Conservation (phyloP, 2,113 vertebrate genomes). For the Talpa occidentalis region DNA sequence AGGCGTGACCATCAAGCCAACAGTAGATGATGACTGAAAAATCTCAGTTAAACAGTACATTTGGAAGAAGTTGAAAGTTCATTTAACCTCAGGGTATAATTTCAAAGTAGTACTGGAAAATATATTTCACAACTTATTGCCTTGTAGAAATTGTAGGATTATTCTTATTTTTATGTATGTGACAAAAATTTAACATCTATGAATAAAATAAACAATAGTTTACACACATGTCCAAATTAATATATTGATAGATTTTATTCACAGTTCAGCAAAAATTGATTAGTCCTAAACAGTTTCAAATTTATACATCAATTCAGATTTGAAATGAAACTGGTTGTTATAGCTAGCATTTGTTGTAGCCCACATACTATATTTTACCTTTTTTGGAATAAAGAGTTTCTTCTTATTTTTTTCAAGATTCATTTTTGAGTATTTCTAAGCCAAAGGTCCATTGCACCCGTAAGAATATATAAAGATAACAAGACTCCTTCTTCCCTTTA, state of each 20-base stretch:
- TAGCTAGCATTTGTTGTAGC: slow-evolving; percentile 79
- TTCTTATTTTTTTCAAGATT: slow-evolving; percentile 83
- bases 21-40: slow-evolving; percentile 97
- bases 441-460: slow-evolving; percentile 67
- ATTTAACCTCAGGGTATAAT: slow-evolving; percentile 73
- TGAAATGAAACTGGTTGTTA: slow-evolving; percentile 75
- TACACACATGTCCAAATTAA: slow-evolving; percentile 82
- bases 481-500: slow-evolving; percentile 55
- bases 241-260: slow-evolving; percentile 76
- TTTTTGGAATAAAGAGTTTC: slow-evolving; percentile 77
- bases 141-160: slow-evolving; percentile 75
- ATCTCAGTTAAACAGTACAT: slow-evolving; percentile 73
- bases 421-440: slow-evolving; percentile 70
- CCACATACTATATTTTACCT: slow-evolving; percentile 77
- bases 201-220: slow-evolving; percentile 76
- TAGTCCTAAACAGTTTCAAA: slow-evolving; percentile 82
- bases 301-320: slow-evolving; percentile 84
- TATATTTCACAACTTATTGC: slow-evolving; percentile 78
- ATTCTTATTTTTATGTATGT: slow-evolving; percentile 65
- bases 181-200: slow-evolving; percentile 80
- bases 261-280: slow-evolving; percentile 80
- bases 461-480: slow-evolving; percentile 77
- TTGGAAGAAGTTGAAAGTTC: slow-evolving; percentile 78
- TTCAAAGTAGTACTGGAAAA: slow-evolving; percentile 77
- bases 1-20: slow-evolving; percentile 99